A percentile compares a stretch with the other conserved stretches of the same genome.
Evolutionary conservation across 1,140 invertebrate species (phyloP).

Genomic region (Zophobas morio): DNA sequence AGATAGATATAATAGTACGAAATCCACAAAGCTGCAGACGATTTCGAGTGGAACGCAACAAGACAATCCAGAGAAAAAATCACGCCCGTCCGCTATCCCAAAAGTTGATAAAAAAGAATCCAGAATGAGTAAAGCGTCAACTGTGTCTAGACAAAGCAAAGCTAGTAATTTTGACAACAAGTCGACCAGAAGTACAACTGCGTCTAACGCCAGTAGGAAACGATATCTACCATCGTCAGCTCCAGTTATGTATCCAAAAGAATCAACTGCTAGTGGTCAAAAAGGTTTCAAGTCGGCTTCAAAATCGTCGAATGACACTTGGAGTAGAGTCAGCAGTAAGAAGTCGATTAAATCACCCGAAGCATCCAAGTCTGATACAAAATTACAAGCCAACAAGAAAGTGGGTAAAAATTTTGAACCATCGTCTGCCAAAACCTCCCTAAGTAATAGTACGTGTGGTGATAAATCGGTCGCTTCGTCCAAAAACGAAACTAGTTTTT

Average conservation of each 20-base stretch:
- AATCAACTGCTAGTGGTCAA: neutral
- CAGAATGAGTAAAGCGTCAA: neutral
- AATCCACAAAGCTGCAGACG: no score
- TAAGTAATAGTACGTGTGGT: constrained; percentile 17
- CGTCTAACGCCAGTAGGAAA: neutral
- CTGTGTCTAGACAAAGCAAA: neutral
- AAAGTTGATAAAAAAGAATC: neutral
- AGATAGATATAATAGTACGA: no score
- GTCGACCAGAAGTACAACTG: neutral
- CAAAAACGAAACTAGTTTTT: constrained; percentile 10
- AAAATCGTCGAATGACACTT: neutral
- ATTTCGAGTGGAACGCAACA: no score
- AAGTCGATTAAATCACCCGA: neutral
- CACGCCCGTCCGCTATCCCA: neutral
- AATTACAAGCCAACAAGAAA: neutral
- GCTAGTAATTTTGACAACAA: neutral
- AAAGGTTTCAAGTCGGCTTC: neutral
- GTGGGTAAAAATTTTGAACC: neutral
- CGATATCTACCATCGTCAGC: neutral
- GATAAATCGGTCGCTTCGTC: constrained; percentile 9
- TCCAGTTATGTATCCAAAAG: neutral
- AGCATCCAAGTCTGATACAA: constrained; percentile 3
- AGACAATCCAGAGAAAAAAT: neutral
- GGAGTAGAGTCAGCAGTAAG: neutral
- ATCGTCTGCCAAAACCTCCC: neutral